Conservation (phyloP, 2,113 vertebrate genomes). For the Lycaon pictus region DNA sequence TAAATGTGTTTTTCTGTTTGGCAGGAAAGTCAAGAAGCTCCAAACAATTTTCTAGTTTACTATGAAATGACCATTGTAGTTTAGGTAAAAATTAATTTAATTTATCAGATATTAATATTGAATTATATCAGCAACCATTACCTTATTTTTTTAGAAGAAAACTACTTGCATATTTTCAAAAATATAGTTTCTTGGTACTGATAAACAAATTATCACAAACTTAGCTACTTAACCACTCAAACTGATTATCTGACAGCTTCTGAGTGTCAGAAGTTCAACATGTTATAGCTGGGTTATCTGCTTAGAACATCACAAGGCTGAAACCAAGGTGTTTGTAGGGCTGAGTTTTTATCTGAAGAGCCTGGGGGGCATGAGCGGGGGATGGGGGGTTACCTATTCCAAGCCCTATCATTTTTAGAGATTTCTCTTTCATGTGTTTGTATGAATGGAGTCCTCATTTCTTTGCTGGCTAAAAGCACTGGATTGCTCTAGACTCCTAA, state of each 20-base stretch:
- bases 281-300: rapidly evolving
- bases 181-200: neutral
- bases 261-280: neutral
- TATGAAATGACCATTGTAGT: neutral
- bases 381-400: too few relatives aligned
- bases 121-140: neutral
- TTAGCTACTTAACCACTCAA: neutral
- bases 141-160: neutral
- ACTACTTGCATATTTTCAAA: neutral
- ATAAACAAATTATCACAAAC: neutral
- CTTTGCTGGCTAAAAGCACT: neutral
- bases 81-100: neutral
- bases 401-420: neutral
- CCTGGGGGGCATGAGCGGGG: too few relatives aligned
- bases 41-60: neutral
- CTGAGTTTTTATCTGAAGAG: neutral
- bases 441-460: neutral
- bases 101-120: neutral
- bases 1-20: neutral
- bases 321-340: rapidly evolving
- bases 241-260: neutral
- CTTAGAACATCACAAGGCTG: neutral
- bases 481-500: neutral
- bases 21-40: neutral
- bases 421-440: neutral